A percentile compares a stretch with the other conserved stretches of the same genome.
Conservation (phyloP, 2,888 invertebrate species). For the Amblyteles armatorius region DNA sequence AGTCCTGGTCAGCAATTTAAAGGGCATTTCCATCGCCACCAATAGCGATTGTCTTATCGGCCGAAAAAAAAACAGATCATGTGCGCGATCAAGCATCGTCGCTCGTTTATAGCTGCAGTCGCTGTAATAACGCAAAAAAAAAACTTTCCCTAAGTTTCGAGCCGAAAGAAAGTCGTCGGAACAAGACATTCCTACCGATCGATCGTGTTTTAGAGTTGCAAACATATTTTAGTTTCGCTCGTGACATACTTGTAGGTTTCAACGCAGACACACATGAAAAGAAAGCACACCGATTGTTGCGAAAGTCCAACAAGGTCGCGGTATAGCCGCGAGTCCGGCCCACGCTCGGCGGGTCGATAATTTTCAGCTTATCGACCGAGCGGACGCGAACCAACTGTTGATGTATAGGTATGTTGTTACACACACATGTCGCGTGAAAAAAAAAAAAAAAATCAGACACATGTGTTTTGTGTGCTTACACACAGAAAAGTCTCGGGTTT, state of each 20-base stretch:
- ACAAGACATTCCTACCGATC: neutral
- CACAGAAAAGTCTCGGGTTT: neutral
- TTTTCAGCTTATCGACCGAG: slow-evolving; percentile 42
- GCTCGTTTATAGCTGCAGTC: neutral
- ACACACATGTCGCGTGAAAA: neutral
- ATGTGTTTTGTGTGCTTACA: too few species aligned
- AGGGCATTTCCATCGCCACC: neutral
- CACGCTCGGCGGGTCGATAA: slow-evolving; percentile 21
- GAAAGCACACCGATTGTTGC: neutral
- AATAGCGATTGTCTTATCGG: neutral
- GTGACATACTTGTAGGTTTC: neutral
- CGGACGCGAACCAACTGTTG: neutral
- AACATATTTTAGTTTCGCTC: neutral
- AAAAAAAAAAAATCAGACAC: too few species aligned
- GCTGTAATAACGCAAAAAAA: neutral
- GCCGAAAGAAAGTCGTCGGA: neutral
- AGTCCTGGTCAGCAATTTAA: neutral
- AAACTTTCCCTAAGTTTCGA: neutral
- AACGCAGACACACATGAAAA: neutral
- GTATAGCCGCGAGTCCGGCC: neutral
- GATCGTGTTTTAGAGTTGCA: neutral
- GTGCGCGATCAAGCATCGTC: neutral
- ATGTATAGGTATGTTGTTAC: neutral
- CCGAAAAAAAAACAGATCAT: neutral
- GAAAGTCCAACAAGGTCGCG: slow-evolving; percentile 21